These are phyloP conservation scores for Phrixothrix hirtus DNA, from an alignment of 2,888 invertebrate species.

Conservation along the genomic window DNA sequence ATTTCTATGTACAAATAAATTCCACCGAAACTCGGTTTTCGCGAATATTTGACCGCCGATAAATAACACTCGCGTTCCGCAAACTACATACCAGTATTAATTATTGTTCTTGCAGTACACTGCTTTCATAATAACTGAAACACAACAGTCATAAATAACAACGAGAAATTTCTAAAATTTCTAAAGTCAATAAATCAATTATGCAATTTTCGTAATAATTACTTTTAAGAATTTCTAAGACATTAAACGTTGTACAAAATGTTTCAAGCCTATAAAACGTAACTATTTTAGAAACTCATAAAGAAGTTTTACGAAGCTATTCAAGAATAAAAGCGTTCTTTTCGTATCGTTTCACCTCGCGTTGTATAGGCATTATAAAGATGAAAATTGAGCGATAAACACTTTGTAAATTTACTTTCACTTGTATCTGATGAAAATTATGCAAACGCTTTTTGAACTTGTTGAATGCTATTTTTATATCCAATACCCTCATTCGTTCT, in stretches of 20 bases:
- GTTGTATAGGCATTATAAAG: constrained; percentile 14
- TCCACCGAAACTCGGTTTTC: constrained; percentile 8
- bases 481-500: neutral
- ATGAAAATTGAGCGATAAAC: constrained; percentile 25
- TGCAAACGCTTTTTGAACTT: constrained; percentile 20
- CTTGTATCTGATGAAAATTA: constrained; percentile 25
- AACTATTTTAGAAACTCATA: constrained; percentile 25
- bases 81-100: constrained; percentile 22
- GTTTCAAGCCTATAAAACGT: constrained; percentile 1
- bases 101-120: constrained; percentile 19
- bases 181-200: neutral
- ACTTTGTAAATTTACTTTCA: constrained; percentile 23
- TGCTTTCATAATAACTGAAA: constrained; percentile 16
- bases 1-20: neutral
- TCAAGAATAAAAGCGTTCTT: constrained; percentile 17
- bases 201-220: neutral
- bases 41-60: constrained; percentile 35
- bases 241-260: neutral
- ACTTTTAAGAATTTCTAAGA: neutral
- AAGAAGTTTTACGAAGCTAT: constrained; percentile 23
- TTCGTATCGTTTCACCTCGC: constrained; percentile 12
- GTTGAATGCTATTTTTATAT: constrained; percentile 19
- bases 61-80: constrained; percentile 28
- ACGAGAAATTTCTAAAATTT: constrained; percentile 3
- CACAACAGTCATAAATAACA: constrained; percentile 10